Evolutionary conservation across 1,140 invertebrate species (phyloP), one percentile per base, ranked within the genome.

Genomic region (Drosophila aff.): DNA sequence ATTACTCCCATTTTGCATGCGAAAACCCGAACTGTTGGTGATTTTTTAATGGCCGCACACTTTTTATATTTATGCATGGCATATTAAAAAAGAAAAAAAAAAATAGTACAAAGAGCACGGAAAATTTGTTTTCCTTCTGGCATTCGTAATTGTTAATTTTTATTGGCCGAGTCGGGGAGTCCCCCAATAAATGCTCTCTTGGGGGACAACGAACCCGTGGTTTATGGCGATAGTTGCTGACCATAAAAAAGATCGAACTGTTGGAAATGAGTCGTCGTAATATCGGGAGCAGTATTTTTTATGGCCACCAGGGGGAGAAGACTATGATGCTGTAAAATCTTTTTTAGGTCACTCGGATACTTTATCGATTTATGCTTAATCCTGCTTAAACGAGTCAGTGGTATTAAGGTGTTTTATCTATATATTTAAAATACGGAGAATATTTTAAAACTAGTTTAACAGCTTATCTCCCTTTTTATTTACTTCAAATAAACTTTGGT

Each of bases 61-160:
- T 67, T 53, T 84, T 66, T 64, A 55, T 60, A 75, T 78, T 85
- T 79, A 84, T 72, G 68, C 65, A 47, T 36, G 15, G 59, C 63
- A 83, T 72, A 86, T 86, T 79, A 76, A 87, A 68, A 82, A 76
- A 38, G 69, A 60, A 13, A 31, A 28, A 13, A 31, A 28, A 28
- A 31, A 69, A 38, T 11, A 40, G 28, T 28, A n/a, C 26, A n/a
- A 43, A 62, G 57, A 28, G 43, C 8, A 10, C 26, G 23, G 18
- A 33, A 62, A 61, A 61, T 76, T 69, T 65, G 47, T 62, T 36
- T 41, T 69, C 10, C 15, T 63, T 53, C 65, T 74, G 44, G 60
- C 63, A 60, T 15, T 66, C 33, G 75, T 68, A 86, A 89, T 83
- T 65, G 84, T 80, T 81, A 66, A 69, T 67, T 89, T 86, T 86